Evolutionary conservation across 2,888 invertebrate species (phyloP).

Genomic region (Drosophila meridiana): DNA sequence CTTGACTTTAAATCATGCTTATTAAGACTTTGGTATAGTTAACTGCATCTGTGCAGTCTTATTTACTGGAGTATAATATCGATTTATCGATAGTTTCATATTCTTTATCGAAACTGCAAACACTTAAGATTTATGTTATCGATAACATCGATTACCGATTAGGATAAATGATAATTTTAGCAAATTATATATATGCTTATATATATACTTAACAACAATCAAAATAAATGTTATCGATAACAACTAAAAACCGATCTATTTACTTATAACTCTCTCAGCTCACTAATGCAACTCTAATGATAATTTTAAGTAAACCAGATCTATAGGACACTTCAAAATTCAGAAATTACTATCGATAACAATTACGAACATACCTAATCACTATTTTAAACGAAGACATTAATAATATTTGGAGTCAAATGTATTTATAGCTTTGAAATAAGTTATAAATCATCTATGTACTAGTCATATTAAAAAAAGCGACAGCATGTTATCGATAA

Average conservation of each 20-base stretch:
- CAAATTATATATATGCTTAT: not conserved
- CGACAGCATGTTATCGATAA: not conserved
- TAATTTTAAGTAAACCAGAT: too few species aligned
- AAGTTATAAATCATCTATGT: not conserved
- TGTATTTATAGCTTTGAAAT: not conserved
- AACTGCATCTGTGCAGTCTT: not conserved
- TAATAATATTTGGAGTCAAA: too few species aligned
- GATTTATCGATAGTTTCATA: not conserved
- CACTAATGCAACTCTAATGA: too few species aligned
- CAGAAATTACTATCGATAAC: too few species aligned
- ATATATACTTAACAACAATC: too few species aligned
- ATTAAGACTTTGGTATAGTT: not conserved
- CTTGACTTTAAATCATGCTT: not conserved
- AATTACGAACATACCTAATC: too few species aligned
- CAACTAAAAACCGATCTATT: too few species aligned
- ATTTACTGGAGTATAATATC: not conserved
- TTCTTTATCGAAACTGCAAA: too few species aligned
- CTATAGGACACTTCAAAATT: too few species aligned
- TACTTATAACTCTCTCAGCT: too few species aligned
- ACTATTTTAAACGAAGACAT: too few species aligned
- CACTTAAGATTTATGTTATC: not conserved
- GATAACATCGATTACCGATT: not conserved
- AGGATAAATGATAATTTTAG: not conserved
- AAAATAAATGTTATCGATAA: not conserved
- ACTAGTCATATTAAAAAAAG: not conserved